These are phyloP conservation scores for Drosophila greeni DNA, from an alignment of 2,888 invertebrate species.

Conservation along the genomic window DNA sequence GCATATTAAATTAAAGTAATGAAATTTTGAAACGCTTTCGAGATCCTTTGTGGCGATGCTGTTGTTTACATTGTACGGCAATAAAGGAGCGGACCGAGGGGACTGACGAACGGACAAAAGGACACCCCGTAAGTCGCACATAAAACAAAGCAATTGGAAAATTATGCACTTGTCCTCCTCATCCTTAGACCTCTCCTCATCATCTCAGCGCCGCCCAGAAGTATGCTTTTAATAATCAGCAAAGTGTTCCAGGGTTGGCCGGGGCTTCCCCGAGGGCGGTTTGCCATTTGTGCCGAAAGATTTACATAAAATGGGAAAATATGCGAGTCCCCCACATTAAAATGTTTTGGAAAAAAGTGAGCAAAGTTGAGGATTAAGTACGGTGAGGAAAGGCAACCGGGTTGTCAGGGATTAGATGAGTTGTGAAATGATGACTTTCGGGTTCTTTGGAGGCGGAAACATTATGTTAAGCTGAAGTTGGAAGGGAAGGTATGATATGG, in stretches of 20 bases:
- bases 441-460: background rate
- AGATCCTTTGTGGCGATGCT: slow-evolving; percentile 41
- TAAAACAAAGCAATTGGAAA: slow-evolving; percentile 77
- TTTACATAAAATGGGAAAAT: slow-evolving; percentile 41
- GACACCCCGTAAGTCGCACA: slow-evolving; percentile 46
- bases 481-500: background rate
- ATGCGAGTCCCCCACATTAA: slow-evolving; percentile 31
- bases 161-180: slow-evolving; percentile 75
- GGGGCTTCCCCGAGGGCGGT: slow-evolving; percentile 17
- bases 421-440: slow-evolving; percentile 26
- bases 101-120: slow-evolving; percentile 6
- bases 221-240: slow-evolving; percentile 69
- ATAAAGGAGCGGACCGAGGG: slow-evolving; percentile 44
- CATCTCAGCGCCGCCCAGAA: slow-evolving; percentile 49
- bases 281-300: slow-evolving; percentile 34
- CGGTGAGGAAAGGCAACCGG: slow-evolving; percentile 8
- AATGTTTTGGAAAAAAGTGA: slow-evolving; percentile 23
- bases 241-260: slow-evolving; percentile 56
- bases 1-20: slow-evolving; percentile 78
- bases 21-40: slow-evolving; percentile 74
- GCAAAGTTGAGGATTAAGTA: slow-evolving; percentile 27
- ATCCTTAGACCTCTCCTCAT: slow-evolving; percentile 6
- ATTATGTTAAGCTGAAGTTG: background rate
- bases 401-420: slow-evolving; percentile 13
- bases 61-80: slow-evolving; percentile 63